Base-by-base conservation (phyloP, 2,797 vertebrate genomes). In the Eidolon dupreanum region DNA sequence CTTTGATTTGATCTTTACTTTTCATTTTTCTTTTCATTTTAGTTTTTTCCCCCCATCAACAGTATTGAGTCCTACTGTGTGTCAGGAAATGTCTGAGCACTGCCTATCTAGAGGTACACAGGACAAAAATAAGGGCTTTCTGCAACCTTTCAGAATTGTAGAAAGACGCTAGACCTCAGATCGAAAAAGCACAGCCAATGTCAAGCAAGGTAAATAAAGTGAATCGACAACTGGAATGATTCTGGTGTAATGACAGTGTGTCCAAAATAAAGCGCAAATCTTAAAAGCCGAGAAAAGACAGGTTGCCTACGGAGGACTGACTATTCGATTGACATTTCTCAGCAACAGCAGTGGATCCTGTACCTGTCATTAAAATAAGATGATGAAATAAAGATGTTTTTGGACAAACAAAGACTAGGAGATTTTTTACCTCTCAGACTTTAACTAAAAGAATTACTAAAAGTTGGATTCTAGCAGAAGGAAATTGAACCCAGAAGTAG, bases 121-220 rank as follows among this genome's bases (percentile, higher is more conserved):
- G 15, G 36, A 66, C 36, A 61, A 17, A 81, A 74, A 11, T 16
- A 65, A n/a, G 31, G 51, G 3, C 51, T 6, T 65, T 33, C 55
- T n/a, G 24, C 31, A 22, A 8, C 49, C 82, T 87, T 94, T 90
- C 84, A 55, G 66, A 81, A 61, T 53, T 28, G 7, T n/a, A 49
- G 79, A 81, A 86, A 63, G 22, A 51, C 6, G 15, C 12, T 13
- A 78, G 33, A 55, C 55, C 41, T 88, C 22, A 3, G 49, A 11
- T 68, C 43, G 49, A 73, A 78, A 82, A 95, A 86, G 31, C 20
- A 36, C 26, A 46, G 55, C 26, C 63, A 12, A 66, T 84, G 93
- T 73, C 51, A 70, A 59, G 74, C 46, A 68, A 65, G 83, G 24
- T 61, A 74, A 63, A 70, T 79, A 55, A 83, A 59, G 22, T 9